Base-by-base conservation (phyloP, 30 jellyfish, hydroid and myxozoan species). In the Cassiopea andromeda region DNA sequence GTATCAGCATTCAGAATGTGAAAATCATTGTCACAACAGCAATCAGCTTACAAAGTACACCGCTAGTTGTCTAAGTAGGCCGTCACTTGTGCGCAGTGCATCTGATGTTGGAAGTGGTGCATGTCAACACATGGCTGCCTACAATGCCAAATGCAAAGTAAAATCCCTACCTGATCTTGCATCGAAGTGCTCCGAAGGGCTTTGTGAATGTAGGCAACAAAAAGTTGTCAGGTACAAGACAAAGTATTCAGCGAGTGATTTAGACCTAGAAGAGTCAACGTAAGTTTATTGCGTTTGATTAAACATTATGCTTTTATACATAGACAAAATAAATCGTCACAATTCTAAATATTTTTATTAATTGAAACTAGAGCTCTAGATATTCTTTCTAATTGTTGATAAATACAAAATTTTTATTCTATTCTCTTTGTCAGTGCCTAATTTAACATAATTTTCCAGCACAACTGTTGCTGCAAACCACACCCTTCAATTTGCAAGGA, bases 151-250 rank as follows among this genome's bases (percentile, higher is more conserved):
- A 47, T 49, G 81, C 75, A 85, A 86, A 49, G 94, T 61, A 1
- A 66, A 86, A 13, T 86, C 94, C 1, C 67, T 77, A 81, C 94
- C 94, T 2, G 87, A 77, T 68, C 89, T 86, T 6, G 81, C 87
- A 60, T 45, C 84, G 44, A 68, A 75, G 43, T 86, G 76, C 75
- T 61, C 82, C 47, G 85, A 77, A 47, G 77, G 48, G 0, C 16
- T 80, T 5, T 86, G 89, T 46, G 88, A 86, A 43, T 86, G 2
- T 76, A 48, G 59, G 19, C 69, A 80, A 4, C 85, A 86, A 10
- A 77, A 67, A 7, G 68, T 59, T 1, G 94, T 85, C 0, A 44
- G 85, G 48, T 75, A 73, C 73, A 69, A 76, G 17, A 19, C 43
- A 58, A 67, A 81, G 43, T 81, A 85, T 43, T 49, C 84, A 73